Conservation (phyloP, 2,888 invertebrate species). For the Matsumyia berberina region DNA sequence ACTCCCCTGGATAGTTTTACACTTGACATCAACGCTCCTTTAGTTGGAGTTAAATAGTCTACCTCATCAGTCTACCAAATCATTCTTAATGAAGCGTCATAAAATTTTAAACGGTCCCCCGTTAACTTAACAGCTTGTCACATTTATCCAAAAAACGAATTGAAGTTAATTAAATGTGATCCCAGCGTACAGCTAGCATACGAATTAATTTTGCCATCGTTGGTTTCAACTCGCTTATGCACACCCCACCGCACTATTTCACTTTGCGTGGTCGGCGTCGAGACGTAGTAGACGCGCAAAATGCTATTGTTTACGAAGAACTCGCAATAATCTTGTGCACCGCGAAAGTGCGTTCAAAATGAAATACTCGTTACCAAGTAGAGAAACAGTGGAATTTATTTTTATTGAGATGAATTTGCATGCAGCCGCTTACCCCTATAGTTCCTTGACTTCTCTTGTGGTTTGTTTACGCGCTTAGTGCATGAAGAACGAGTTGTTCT, state of each 20-base stretch:
- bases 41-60: slow-evolving; percentile 20
- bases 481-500: background rate
- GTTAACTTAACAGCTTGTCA: slow-evolving; percentile 65
- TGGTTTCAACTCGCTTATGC: slow-evolving; percentile 28
- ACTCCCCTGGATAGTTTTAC: background rate
- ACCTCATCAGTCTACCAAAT: slow-evolving; percentile 18
- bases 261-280: slow-evolving; percentile 42
- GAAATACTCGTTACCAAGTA: slow-evolving; percentile 15
- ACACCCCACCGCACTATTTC: slow-evolving; percentile 6
- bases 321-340: slow-evolving; percentile 13
- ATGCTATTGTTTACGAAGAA: slow-evolving; percentile 56
- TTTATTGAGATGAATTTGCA: slow-evolving; percentile 17
- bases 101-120: slow-evolving; percentile 42
- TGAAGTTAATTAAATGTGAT: slow-evolving; percentile 65
- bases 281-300: slow-evolving; percentile 7
- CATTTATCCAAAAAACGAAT: slow-evolving; percentile 61
- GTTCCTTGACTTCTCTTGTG: slow-evolving; percentile 41
- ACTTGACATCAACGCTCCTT: slow-evolving; percentile 5
- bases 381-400: slow-evolving; percentile 26
- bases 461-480: slow-evolving; percentile 18
- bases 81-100: slow-evolving; percentile 30
- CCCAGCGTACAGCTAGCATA: slow-evolving; percentile 54
- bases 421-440: slow-evolving; percentile 1
- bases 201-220: slow-evolving; percentile 64
- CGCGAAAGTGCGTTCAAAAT: slow-evolving; percentile 32